Conservation (phyloP, 2,113 vertebrate species). For the Ctenodactylus gundi region DNA sequence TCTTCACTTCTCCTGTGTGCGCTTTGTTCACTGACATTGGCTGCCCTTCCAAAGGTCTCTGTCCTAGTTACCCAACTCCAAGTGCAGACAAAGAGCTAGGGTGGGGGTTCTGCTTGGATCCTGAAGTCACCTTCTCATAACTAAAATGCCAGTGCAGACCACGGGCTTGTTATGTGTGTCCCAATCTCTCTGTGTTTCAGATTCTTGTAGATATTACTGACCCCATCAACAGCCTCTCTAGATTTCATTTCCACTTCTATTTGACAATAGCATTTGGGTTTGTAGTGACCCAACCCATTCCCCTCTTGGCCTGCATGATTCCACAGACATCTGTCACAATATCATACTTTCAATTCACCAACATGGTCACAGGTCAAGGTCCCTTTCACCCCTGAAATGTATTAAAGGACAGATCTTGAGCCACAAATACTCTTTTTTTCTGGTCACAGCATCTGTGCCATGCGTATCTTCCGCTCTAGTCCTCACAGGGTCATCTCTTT, state of each 20-base stretch:
- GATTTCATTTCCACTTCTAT: neutral
- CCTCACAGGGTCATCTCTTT: neutral
- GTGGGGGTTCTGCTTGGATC: constrained; percentile 10
- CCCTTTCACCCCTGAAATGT: neutral
- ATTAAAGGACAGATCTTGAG: neutral
- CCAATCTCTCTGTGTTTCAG: neutral
- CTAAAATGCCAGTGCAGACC: neutral
- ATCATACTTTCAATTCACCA: neutral
- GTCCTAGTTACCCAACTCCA: neutral
- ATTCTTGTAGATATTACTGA: neutral
- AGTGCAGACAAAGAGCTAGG: neutral
- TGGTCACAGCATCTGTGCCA: neutral
- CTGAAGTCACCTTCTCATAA: neutral
- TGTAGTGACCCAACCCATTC: neutral
- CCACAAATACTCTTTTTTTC: neutral
- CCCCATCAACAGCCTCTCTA: neutral
- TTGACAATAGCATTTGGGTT: neutral
- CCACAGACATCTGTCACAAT: neutral
- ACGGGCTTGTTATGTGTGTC: neutral
- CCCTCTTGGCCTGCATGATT: neutral
- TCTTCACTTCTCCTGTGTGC: neutral
- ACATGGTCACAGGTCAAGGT: neutral
- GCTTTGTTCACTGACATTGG: neutral
- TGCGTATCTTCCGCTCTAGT: neutral
- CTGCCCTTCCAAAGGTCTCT: neutral